Conservation (phyloP, 2,888 invertebrate species). For the Omphaloscelis lunosa region DNA sequence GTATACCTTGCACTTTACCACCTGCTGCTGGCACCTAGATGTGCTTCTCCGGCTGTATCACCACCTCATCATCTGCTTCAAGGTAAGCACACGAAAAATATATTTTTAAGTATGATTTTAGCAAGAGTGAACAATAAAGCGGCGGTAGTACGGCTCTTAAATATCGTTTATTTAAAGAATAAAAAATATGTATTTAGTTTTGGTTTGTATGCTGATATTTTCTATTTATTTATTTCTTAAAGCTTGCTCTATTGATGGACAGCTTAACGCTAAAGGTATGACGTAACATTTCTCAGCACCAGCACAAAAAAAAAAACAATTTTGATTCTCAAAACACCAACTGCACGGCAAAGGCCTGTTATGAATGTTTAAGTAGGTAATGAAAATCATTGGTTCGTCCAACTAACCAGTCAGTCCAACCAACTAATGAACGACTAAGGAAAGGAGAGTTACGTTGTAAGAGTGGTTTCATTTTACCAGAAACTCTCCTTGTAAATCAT, state of each 20-base stretch:
- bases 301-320: not conserved
- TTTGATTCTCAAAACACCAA: not conserved
- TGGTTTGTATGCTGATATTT: conserved; percentile 38
- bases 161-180: not conserved
- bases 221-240: conserved; percentile 69
- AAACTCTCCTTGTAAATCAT: not conserved
- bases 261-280: conserved; percentile 87
- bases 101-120: not conserved
- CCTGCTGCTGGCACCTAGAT: conserved; percentile 93
- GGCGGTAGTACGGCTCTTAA: not conserved
- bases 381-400: not conserved
- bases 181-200: not conserved
- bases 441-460: not conserved
- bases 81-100: conserved; percentile 84
- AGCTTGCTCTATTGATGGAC: conserved; percentile 89
- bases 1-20: conserved; percentile 94
- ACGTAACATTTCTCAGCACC: conserved; percentile 28
- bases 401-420: not conserved
- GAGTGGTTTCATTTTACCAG: not conserved
- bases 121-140: not conserved
- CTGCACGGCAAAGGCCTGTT: conserved; percentile 11
- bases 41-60: conserved; percentile 92
- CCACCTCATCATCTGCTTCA: conserved; percentile 92
- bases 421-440: not conserved
- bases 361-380: not conserved